phyloP scores from a whole-genome alignment of 2,113 vertebrate genomes.

The Cyanistes caeruleus region DNA sequence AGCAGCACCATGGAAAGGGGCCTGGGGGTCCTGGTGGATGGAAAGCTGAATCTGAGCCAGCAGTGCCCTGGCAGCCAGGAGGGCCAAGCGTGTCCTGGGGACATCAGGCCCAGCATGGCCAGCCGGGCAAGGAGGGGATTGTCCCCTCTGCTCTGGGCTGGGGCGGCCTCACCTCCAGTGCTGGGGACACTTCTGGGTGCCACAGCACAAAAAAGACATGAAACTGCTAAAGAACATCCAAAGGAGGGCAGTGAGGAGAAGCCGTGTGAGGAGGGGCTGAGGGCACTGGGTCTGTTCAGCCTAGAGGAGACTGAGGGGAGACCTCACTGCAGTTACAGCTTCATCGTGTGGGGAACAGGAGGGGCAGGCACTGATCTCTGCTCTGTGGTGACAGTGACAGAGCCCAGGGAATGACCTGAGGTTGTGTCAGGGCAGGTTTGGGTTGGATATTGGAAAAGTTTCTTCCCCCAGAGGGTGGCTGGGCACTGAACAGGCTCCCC shows the following conservation, averaged over 20 bases:
- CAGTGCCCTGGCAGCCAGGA: background rate
- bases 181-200: background rate
- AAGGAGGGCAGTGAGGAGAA: rapidly evolving
- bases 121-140: rapidly evolving
- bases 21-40: background rate
- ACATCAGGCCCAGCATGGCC: background rate
- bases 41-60: background rate
- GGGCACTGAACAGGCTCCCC: background rate
- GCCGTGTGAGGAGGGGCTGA: background rate
- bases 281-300: rapidly evolving
- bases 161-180: rapidly evolving
- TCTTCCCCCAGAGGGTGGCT: rapidly evolving
- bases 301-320: background rate
- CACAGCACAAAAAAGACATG: rapidly evolving
- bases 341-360: rapidly evolving
- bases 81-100: background rate
- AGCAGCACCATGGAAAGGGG: background rate
- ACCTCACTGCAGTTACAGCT: background rate
- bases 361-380: no score
- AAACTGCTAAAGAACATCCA: rapidly evolving
- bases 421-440: background rate
- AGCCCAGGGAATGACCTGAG: background rate
- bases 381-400: background rate
- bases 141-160: background rate
- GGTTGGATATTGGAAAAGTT: rapidly evolving